Percentiles rank a stretch among this genome's conserved stretches.
Conservation (phyloP, 2,888 invertebrate species). For the Neoascia interrupta region DNA sequence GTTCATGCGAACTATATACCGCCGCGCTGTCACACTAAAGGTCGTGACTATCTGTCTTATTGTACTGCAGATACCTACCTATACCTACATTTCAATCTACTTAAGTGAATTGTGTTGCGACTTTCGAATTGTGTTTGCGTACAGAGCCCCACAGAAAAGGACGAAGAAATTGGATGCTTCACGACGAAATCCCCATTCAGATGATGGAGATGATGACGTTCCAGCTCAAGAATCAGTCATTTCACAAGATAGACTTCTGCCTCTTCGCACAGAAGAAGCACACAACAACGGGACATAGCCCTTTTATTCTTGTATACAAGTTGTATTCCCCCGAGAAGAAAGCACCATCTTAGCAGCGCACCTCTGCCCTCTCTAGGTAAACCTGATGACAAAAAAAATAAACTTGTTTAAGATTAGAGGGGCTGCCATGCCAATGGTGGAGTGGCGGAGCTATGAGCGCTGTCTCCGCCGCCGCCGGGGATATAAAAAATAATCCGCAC, state of each 20-base stretch:
- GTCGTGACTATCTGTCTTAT: slow-evolving; percentile 56
- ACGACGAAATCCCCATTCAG: slow-evolving; percentile 54
- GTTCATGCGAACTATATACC: slow-evolving; percentile 36
- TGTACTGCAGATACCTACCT: slow-evolving; percentile 38
- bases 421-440: neutral
- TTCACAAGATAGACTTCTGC: slow-evolving; percentile 66
- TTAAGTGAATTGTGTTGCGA: slow-evolving; percentile 69
- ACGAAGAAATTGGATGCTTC: slow-evolving; percentile 51
- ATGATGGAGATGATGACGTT: slow-evolving; percentile 64
- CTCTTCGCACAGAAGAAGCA: slow-evolving; percentile 54
- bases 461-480: neutral
- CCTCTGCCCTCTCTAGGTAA: too few species aligned
- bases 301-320: slow-evolving; percentile 16
- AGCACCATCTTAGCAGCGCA: slow-evolving; percentile 39
- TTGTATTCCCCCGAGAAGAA: slow-evolving; percentile 50
- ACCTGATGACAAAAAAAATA: slow-evolving; percentile 58
- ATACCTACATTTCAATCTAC: slow-evolving; percentile 67
- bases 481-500: slow-evolving; percentile 48
- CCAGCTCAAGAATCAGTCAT: slow-evolving; percentile 66
- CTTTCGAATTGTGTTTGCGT: slow-evolving; percentile 65
- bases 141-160: slow-evolving; percentile 35
- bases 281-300: slow-evolving; percentile 42
- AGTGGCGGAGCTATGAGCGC: neutral
- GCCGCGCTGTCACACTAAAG: slow-evolving; percentile 20
- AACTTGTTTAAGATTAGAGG: slow-evolving; percentile 57